Evolutionary conservation across 37 sponge, comb jelly and placozoan genomes (phyloP).

Genomic region (Oscarella lobularis): DNA sequence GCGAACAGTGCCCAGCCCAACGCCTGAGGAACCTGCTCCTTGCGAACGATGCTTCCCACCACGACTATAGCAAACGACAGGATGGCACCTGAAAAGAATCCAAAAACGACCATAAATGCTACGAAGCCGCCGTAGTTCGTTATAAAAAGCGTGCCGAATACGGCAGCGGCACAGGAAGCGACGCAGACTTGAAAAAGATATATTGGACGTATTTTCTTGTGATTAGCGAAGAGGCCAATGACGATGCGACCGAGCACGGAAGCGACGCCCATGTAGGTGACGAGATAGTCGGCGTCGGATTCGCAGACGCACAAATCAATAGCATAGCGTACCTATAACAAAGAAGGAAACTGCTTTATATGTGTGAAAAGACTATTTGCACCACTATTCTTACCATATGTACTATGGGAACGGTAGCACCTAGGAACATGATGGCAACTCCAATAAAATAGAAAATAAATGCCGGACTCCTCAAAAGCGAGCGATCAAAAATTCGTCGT

Average conservation of each 20-base stretch:
- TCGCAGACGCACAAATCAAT: neutral
- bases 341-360: too few species aligned
- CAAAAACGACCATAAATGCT: neutral
- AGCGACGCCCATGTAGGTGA: neutral
- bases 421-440: too few species aligned
- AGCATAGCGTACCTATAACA: neutral
- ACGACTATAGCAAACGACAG: neutral
- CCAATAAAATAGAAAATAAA: too few species aligned
- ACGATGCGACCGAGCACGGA: neutral
- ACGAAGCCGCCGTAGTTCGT: neutral
- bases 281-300: neutral
- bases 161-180: neutral
- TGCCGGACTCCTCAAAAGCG: too few species aligned
- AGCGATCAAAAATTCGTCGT: too few species aligned
- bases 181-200: neutral
- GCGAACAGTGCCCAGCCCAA: neutral
- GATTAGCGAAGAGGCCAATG: neutral
- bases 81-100: neutral
- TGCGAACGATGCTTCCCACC: neutral
- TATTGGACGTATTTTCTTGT: neutral
- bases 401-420: too few species aligned
- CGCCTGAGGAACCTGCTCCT: neutral
- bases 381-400: too few species aligned
- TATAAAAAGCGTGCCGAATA: neutral
- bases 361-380: too few species aligned